A percentile compares a stretch with the other conserved stretches of the same genome.
Conservation (phyloP, 2,113 vertebrate genomes). For the Austrofundulus limnaeus region DNA sequence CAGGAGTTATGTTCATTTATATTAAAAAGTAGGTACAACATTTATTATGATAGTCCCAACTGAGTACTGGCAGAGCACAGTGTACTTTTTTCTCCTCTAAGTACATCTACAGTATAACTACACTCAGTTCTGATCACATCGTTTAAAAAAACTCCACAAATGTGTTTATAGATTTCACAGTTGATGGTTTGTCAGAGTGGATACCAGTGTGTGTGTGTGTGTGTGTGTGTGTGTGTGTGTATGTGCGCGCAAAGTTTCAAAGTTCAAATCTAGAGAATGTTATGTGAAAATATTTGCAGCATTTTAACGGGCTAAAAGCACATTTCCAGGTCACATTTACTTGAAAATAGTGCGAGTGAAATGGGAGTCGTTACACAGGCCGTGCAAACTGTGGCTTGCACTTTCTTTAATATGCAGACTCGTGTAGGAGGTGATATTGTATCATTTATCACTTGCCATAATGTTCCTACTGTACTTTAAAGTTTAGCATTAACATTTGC, state of each 20-base stretch:
- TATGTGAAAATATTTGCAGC: neutral
- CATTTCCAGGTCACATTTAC: neutral
- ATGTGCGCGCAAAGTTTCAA: neutral
- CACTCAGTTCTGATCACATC: neutral
- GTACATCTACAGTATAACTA: neutral
- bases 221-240: too few species aligned
- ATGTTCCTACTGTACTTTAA: constrained; percentile 24
- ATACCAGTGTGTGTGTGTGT: too few species aligned
- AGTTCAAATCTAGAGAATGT: neutral
- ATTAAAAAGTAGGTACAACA: neutral
- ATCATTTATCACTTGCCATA: constrained; percentile 22
- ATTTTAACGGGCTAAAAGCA: neutral
- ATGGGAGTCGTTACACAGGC: neutral
- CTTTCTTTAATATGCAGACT: constrained; percentile 20
- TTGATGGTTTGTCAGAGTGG: neutral
- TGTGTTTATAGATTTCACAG: too few species aligned
- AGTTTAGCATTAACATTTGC: constrained; percentile 23
- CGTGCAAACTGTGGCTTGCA: neutral
- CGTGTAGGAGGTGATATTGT: constrained; percentile 12
- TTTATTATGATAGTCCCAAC: neutral
- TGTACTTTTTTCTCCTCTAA: neutral
- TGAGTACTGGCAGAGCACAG: neutral
- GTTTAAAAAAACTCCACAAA: too few species aligned
- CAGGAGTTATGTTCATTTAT: neutral
- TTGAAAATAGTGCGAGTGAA: neutral